Conservation (phyloP, 2,113 vertebrate species). For the Notiomystis cincta region DNA sequence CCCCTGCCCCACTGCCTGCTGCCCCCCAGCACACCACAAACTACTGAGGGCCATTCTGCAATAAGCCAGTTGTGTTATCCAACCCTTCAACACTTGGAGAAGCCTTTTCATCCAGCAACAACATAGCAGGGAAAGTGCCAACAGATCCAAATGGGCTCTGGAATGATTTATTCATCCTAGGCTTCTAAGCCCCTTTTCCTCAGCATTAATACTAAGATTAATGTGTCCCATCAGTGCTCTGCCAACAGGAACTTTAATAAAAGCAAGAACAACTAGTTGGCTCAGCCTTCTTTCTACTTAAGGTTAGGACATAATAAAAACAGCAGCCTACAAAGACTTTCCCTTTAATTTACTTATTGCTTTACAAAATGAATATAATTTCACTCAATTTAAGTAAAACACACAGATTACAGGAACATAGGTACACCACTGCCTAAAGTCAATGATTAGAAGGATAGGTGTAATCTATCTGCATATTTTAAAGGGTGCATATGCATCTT, state of each 20-base stretch:
- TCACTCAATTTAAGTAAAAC: background rate
- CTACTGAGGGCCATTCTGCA: background rate
- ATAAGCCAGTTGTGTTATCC: background rate
- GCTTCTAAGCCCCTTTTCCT: constrained; percentile 41
- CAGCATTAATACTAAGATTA: constrained; percentile 57
- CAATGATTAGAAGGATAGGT: background rate
- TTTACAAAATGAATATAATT: background rate
- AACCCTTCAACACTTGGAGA: background rate
- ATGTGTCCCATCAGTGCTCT: constrained; percentile 21
- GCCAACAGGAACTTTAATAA: constrained; percentile 61
- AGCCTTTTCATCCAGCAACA: constrained; percentile 19
- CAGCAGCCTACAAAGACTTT: constrained; percentile 4
- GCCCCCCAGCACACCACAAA: background rate
- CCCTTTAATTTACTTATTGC: background rate
- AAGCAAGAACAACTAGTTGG: constrained; percentile 36
- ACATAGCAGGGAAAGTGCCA: constrained; percentile 35
- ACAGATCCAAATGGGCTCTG: constrained; percentile 14
- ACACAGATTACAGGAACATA: background rate
- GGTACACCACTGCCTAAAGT: background rate
- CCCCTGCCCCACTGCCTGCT: background rate
- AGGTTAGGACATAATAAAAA: constrained; percentile 33
- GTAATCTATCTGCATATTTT: background rate
- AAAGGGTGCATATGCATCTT: background rate
- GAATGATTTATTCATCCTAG: constrained; percentile 39
- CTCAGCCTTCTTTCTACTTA: constrained; percentile 9